These are phyloP conservation scores for Hypsopygia costalis DNA, from an alignment of 2,888 invertebrate species.

Conservation along the genomic window DNA sequence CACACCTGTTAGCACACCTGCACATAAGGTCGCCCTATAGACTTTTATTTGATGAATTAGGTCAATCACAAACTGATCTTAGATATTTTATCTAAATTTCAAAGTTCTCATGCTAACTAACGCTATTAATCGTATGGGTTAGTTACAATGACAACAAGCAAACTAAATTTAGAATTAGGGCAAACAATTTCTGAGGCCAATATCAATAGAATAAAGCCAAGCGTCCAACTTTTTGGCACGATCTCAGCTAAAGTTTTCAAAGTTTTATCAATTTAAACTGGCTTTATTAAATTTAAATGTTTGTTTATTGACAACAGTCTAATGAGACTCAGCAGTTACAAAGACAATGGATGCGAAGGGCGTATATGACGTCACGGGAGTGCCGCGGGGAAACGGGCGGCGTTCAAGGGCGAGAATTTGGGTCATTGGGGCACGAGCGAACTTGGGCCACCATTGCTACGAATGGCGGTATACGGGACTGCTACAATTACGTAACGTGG, in stretches of 20 bases:
- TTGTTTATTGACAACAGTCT: constrained; percentile 26
- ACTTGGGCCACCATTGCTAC: constrained; percentile 43
- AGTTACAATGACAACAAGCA: no score
- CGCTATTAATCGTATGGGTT: no score
- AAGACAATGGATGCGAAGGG: constrained; percentile 47
- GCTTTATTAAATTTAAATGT: constrained; percentile 6
- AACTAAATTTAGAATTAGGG: no score
- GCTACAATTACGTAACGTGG: no score
- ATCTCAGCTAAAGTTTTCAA: background rate
- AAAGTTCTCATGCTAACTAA: no score
- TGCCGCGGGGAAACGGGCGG: constrained; percentile 33
- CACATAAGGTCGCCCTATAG: no score
- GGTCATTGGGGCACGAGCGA: constrained; percentile 66
- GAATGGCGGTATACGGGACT: constrained; percentile 18
- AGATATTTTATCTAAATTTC: no score
- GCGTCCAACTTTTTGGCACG: constrained; percentile 1
- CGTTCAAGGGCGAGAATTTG: constrained; percentile 74
- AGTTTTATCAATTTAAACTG: background rate
- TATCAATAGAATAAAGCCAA: no score
- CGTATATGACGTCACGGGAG: constrained; percentile 68
- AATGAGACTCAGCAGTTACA: constrained; percentile 34
- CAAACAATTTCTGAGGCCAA: no score
- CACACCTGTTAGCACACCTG: no score
- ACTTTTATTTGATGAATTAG: no score
- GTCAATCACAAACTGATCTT: no score